Evolutionary conservation across 2,113 vertebrate genomes (phyloP), one percentile per base, ranked within the genome.

Genomic region (Campylomormyrus tamandua): DNA sequence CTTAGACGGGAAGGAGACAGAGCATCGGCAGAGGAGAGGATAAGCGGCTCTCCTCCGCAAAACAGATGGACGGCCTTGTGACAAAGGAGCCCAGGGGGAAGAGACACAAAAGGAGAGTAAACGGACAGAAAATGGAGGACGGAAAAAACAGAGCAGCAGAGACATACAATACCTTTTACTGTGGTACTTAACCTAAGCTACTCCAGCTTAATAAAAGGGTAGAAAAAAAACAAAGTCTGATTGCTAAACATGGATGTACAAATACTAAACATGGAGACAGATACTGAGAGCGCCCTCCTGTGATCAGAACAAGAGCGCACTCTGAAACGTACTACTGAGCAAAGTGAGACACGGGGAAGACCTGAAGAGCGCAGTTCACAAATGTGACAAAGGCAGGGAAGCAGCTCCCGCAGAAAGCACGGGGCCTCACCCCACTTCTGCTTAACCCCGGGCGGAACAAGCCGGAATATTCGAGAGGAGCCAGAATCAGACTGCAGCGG

Each of bases 41-140:
- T 91, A 90, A 90, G 70, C 87, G 48, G 53, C 83, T 89, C 89
- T 50, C 27, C 62, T 42, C 13, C 24, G 50, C 21, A 35, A 45
- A 91, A 66, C 90, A 90, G 87, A 92, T 91, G 90, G 90, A 87
- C 3, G 9, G 83, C 52, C n/a, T 35, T 10, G 84, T 74, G 83
- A 77, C 89, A 80, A 27, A 21, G 74, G 74, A n/a, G 52, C 87
- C 87, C n/a, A 39, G 1, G 17, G 58, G 50, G 17, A 17, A 17
- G 48, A 5, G 0, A 15, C 19, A 89, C 31, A 35, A 35, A 50
- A 39, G n/a, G 9, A 50, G 48, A 42, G 17, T 13, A 19, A 52
- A 5, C 11, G 27, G 10, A n/a, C 9, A 42, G n/a, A 80, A 19
- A 80, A 80, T 0, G 8, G 17, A 77, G n/a, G n/a, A n/a, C 9